Conservation (phyloP, 2,113 vertebrate species). For the Bambusicola thoracicus region DNA sequence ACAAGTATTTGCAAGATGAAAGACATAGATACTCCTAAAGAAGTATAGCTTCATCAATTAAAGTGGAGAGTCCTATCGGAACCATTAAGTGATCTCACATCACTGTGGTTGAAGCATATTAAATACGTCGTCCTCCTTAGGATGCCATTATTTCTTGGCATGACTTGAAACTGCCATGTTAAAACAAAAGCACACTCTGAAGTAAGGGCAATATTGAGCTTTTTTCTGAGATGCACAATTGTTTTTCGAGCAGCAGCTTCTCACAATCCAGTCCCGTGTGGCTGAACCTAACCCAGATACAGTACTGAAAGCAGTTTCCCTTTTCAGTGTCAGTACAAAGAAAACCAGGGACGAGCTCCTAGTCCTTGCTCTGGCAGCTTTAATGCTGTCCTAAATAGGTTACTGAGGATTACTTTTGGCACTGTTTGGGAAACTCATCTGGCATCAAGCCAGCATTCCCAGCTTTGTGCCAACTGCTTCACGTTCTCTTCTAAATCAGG, state of each 20-base stretch:
- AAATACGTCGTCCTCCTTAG: not conserved
- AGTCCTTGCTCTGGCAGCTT: slow-evolving; percentile 1
- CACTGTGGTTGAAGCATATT: not conserved
- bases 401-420: slow-evolving; percentile 35
- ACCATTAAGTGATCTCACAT: not conserved
- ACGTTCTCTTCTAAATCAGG: slow-evolving; percentile 14
- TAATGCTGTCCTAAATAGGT: slow-evolving; percentile 21
- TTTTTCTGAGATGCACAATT: not conserved
- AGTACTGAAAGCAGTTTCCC: not conserved
- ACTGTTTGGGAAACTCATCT: not conserved
- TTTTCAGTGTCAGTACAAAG: slow-evolving; percentile 16
- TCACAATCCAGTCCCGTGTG: not conserved
- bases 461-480: slow-evolving; percentile 13
- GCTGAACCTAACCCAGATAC: slow-evolving; percentile 1
- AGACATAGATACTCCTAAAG: not conserved
- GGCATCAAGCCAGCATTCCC: slow-evolving; percentile 19
- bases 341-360: not conserved
- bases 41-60: fast-evolving
- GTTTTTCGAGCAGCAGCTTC: slow-evolving; percentile 26
- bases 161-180: not conserved
- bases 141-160: not conserved
- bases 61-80: not conserved
- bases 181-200: not conserved
- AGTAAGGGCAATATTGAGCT: not conserved
- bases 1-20: not conserved